phyloP scores from a whole-genome alignment of 2,888 invertebrate genomes.

The Peribatodes rhomboidaria region DNA sequence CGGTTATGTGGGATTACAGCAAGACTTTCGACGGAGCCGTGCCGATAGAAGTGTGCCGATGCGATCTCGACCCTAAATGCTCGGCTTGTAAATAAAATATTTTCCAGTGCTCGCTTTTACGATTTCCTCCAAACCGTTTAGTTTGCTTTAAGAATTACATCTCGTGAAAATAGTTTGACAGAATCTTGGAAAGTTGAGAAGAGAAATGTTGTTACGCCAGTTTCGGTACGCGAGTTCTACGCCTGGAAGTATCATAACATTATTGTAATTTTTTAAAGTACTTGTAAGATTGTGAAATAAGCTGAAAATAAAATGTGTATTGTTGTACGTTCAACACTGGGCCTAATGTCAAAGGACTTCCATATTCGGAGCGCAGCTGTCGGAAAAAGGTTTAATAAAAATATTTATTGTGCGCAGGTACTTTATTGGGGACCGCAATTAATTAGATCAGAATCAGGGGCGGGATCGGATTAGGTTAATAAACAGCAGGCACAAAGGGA shows the following conservation, averaged over 20 bases:
- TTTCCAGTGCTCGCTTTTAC: slow-evolving; percentile 22
- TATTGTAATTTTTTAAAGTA: slow-evolving; percentile 6
- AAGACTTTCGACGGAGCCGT: slow-evolving; percentile 70
- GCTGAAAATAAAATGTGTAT: not conserved
- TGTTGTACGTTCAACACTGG: not conserved
- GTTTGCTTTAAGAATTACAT: slow-evolving; percentile 40
- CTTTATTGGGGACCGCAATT: slow-evolving; percentile 40
- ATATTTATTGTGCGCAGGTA: slow-evolving; percentile 40
- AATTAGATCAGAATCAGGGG: slow-evolving; percentile 43
- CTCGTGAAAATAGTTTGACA: slow-evolving; percentile 49
- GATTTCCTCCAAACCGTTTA: slow-evolving; percentile 23
- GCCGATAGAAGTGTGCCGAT: slow-evolving; percentile 67
- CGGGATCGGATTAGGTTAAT: slow-evolving; percentile 42
- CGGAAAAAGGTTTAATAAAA: slow-evolving; percentile 40
- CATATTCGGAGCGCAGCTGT: slow-evolving; percentile 33
- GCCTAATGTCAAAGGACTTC: slow-evolving; percentile 35
- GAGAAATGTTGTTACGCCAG: slow-evolving; percentile 49
- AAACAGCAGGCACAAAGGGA: slow-evolving; percentile 42
- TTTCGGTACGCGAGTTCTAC: slow-evolving; percentile 37
- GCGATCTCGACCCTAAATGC: slow-evolving; percentile 67
- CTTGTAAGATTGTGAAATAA: slow-evolving; percentile 29
- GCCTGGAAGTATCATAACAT: not conserved
- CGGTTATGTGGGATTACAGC: slow-evolving; percentile 70
- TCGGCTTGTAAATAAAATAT: slow-evolving; percentile 56
- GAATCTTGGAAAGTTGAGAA: slow-evolving; percentile 48